phyloP scores from a whole-genome alignment of 2,888 invertebrate genomes.

The Chironomus tentans region DNA sequence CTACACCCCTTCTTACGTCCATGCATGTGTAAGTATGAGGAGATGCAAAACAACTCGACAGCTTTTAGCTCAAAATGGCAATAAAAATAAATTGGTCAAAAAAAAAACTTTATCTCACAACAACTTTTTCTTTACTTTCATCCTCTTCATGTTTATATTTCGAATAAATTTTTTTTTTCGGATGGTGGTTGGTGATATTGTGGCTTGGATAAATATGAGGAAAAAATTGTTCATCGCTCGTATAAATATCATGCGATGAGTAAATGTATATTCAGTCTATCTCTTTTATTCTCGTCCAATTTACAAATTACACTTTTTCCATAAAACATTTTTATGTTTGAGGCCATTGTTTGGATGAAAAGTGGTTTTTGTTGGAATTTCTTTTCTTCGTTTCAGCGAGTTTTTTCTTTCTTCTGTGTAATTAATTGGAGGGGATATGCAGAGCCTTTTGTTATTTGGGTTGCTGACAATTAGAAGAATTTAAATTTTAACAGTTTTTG shows the following conservation, averaged over 20 bases:
- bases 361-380: slow-evolving; percentile 23
- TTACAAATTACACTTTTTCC: slow-evolving; percentile 26
- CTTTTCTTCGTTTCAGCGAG: no score
- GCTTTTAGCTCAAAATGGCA: not conserved
- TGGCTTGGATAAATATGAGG: not conserved
- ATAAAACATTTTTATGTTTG: slow-evolving; percentile 25
- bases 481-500: no score
- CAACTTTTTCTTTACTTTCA: not conserved
- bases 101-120: not conserved
- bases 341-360: slow-evolving; percentile 17
- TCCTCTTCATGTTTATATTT: not conserved
- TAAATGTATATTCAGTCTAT: not conserved
- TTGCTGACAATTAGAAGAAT: no score
- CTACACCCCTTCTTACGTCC: no score
- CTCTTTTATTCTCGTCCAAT: slow-evolving; percentile 9
- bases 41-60: not conserved
- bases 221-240: no score
- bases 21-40: not conserved
- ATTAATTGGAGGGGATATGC: no score
- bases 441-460: no score
- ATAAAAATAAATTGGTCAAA: slow-evolving; percentile 22
- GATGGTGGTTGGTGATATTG: not conserved
- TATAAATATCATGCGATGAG: no score
- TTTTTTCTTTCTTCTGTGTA: no score
- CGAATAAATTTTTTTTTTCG: no score